phyloP scores from a whole-genome alignment of 2,113 vertebrate species.

The Pontoporia blainvillei region DNA sequence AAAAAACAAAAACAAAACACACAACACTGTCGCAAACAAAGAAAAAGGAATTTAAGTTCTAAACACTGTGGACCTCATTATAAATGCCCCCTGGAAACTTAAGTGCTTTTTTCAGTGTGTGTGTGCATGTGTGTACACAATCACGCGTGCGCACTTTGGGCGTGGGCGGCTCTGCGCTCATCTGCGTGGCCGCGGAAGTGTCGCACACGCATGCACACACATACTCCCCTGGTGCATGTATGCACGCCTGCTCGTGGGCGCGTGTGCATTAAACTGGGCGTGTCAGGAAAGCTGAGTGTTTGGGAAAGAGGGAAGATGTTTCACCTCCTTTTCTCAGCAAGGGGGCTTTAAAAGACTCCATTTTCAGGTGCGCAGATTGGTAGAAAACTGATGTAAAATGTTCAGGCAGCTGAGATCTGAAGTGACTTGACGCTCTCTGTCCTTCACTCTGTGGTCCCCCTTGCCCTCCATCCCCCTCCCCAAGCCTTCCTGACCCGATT shows the following conservation, averaged over 20 bases:
- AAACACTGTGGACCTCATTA: constrained; percentile 90
- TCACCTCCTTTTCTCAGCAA: constrained; percentile 77
- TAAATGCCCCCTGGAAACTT: constrained; percentile 83
- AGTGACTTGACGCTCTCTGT: constrained; percentile 83
- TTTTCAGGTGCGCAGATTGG: constrained; percentile 82
- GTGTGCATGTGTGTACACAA: neutral
- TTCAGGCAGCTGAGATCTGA: constrained; percentile 87
- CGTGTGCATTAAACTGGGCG: constrained; percentile 49
- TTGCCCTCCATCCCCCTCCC: rapidly evolving
- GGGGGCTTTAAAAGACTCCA: constrained; percentile 77
- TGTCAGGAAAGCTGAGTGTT: constrained; percentile 78
- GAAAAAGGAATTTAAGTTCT: constrained; percentile 85
- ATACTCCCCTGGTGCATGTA: constrained; percentile 31
- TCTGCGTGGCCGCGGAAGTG: neutral
- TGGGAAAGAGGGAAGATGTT: constrained; percentile 71
- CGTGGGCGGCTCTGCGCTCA: neutral
- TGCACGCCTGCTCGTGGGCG: neutral
- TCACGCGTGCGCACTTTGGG: neutral
- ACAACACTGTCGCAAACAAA: constrained; percentile 87
- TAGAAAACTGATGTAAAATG: constrained; percentile 76
- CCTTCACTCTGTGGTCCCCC: constrained; percentile 27
- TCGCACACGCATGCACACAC: neutral
- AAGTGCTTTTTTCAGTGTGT: constrained; percentile 84
- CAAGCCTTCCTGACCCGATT: constrained; percentile 19
- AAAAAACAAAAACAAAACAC: constrained; percentile 72